Evolutionary conservation across 2,888 invertebrate species (phyloP).

Genomic region (Pediacus dermestoides): DNA sequence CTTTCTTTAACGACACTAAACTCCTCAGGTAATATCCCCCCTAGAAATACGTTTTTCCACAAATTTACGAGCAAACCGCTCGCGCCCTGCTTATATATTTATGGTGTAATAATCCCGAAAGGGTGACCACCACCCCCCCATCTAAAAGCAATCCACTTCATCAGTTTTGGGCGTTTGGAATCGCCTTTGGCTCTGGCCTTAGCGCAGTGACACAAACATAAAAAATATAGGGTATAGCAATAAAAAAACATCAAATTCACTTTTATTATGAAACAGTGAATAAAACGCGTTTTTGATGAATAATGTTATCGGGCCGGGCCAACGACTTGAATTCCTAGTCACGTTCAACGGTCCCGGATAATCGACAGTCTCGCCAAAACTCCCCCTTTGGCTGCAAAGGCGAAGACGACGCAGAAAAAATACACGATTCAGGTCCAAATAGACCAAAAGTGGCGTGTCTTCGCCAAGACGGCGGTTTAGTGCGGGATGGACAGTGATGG

Average conservation of each 20-base stretch:
- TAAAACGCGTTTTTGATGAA: constrained; percentile 51
- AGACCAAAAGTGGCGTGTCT: constrained; percentile 17
- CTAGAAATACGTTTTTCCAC: no score
- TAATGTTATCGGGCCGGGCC: constrained; percentile 46
- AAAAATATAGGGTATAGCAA: constrained; percentile 27
- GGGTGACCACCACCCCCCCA: no score
- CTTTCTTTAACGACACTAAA: no score
- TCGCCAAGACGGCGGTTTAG: constrained; percentile 12
- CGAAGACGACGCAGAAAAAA: no score
- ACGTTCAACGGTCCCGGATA: constrained; percentile 49
- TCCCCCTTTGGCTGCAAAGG: constrained; percentile 31
- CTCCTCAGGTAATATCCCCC: no score
- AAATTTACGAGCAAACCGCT: no score
- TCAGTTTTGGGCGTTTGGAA: constrained; percentile 26
- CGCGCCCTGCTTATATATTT: no score
- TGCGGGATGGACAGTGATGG: constrained; percentile 7
- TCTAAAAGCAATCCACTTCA: no score
- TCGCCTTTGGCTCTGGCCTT: no score
- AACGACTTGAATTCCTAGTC: constrained; percentile 42
- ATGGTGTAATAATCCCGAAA: no score
- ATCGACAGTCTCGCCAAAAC: constrained; percentile 46
- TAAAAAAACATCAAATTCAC: constrained; percentile 46
- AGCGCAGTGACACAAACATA: no score
- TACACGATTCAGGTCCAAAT: constrained; percentile 30
- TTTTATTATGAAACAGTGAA: constrained; percentile 49